phyloP scores from a whole-genome alignment of 2,888 invertebrate genomes.

The Limnephilus rhombicus region DNA sequence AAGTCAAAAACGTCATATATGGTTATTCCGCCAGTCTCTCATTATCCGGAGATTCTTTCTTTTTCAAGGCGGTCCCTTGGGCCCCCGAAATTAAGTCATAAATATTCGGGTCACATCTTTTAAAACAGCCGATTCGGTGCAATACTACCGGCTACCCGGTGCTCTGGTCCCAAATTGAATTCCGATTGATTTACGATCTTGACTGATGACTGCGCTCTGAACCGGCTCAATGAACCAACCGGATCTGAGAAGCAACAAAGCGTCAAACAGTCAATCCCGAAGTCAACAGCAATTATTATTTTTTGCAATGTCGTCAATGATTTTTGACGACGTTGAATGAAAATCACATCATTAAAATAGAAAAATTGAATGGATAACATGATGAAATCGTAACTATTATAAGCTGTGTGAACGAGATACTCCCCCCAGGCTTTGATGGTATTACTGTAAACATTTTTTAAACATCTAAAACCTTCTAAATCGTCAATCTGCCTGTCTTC shows the following conservation, averaged over 20 bases:
- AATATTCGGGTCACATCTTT: conserved; percentile 60
- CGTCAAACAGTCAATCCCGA: neutral
- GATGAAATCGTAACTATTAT: too few species aligned
- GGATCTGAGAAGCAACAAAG: neutral
- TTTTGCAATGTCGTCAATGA: neutral
- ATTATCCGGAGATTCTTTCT: neutral
- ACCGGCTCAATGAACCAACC: conserved; percentile 41
- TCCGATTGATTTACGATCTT: conserved; percentile 63
- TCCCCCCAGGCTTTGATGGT: too few species aligned
- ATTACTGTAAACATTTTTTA: too few species aligned
- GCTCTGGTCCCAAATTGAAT: conserved; percentile 60
- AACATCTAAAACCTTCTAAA: too few species aligned
- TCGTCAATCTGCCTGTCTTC: too few species aligned
- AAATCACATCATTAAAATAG: neutral
- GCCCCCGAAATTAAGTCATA: conserved; percentile 62
- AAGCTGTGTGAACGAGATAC: too few species aligned
- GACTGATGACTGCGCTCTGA: conserved; percentile 26
- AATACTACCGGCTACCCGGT: conserved; percentile 48
- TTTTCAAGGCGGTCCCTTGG: conserved; percentile 26
- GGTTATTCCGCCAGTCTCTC: neutral
- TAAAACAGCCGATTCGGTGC: conserved; percentile 53
- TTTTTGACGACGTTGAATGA: neutral
- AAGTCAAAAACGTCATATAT: conserved; percentile 17
- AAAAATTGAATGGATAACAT: neutral
- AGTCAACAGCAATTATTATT: neutral